Base-by-base conservation (phyloP, 2,888 invertebrate genomes). In the Rambutsinella grinnellia region DNA sequence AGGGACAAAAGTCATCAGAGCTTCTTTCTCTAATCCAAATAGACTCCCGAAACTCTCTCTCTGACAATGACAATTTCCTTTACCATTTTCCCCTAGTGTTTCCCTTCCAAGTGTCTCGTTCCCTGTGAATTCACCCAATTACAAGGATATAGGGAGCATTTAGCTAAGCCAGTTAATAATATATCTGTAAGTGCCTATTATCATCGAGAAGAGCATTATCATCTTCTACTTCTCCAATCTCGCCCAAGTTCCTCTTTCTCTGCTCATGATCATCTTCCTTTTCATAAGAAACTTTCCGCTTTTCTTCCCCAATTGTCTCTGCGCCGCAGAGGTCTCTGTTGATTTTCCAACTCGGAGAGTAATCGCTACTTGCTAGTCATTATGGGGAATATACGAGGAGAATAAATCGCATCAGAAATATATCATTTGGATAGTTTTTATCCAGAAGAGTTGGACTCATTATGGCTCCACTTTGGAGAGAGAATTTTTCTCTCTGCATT, bases 121-220 rank as follows among this genome's bases (percentile, higher is more conserved):
- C 17, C 61, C 8, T 28, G 49, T 74, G 74, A 67, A 67, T 68
- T 56, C 44, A 68, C 57, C 56, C 75, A 75, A 75, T 75, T 75
- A 75, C 75, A 75, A 56, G 75, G 75, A 75, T 75, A 68, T 75
- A 75, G 62, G 68, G 75, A 68, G 62, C 62, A 75, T 75, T 75
- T 75, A 75, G 67, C 58, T 68, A 68, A 75, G 57, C 68, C 62
- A 75, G 75, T 75, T 75, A 68, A 75, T 75, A 75, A 68, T 75
- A 75, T 75, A 75, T 75, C 68, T 68, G 75, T 75, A 75, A 75
- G 63, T 75, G 75, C 68, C 75, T 75, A 75, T 74, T 74, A 74
- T 67, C 74, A 74, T 67, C 74, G 66, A 74, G 54, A 61, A 54
- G 13, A 36, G 13, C 36, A 36, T 36, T 5, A 67, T 58, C 67